Base-by-base conservation (phyloP, 2,888 invertebrate species). In the Scaptomyza reducta region DNA sequence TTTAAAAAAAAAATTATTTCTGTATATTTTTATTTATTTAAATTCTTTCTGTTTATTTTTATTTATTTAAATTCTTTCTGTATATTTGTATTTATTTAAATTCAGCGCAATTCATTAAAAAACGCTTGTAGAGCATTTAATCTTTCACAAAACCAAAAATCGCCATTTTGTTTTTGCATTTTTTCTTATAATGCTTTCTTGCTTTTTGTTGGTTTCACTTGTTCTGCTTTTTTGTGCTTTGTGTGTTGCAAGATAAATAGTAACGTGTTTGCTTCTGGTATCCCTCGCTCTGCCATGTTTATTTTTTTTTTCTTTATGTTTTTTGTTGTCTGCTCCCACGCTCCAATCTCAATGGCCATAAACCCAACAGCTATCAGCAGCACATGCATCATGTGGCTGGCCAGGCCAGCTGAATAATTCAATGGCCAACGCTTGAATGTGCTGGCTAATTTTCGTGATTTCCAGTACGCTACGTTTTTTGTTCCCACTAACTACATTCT, bases 201-300 rank as follows among this genome's bases (percentile, higher is more conserved):
- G 35, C 40, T 54, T 61, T 60, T 29, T n/a, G n/a, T 44, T 53
- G 6, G 10, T 31, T 14, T 54, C 22, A 18, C 41, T 41, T 57
- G 45, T 45, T 50, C 47, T 11, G 35, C 38, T 49, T 62, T 42
- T 73, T 41, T 67, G 57, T 54, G 69, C 60, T 70, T 82, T 76
- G 68, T 72, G 60, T 68, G 67, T 35, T 64, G 59, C 57, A 77
- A 85, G 85, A 83, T 79, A 83, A 85, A 85, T 85, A 66, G 83
- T 74, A 76, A 76, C 80, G 72, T 75, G 83, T 80, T 85, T 85
- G 67, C 61, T 44, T 40, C 61, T 74, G 55, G 50, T 40, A 49
- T n/a, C 7, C 33, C 29, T 9, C 11, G 18, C 50, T 27, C 18
- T 16, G 35, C 13, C 13, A 7, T 13, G 40, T 9, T 9, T 50